Evolutionary conservation across 92 coral and sea anemone genomes (phyloP).

Genomic region (Desmophyllum pertusum): DNA sequence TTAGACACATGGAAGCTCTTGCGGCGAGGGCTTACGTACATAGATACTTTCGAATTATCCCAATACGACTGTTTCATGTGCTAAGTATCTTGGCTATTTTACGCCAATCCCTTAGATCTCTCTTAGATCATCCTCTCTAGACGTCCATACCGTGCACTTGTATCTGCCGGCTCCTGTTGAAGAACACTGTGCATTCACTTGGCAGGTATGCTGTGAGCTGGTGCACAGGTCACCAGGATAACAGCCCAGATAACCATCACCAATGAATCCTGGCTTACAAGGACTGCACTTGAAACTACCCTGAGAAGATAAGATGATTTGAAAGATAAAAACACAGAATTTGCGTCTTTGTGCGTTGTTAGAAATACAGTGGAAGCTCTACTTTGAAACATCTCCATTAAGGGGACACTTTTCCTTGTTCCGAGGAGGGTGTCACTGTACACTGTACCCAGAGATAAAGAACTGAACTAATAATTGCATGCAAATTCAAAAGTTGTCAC

Average conservation of each 20-base stretch:
- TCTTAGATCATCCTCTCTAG: no score
- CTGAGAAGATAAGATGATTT: conserved; percentile 14
- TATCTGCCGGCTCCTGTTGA: conserved; percentile 90
- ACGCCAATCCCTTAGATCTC: no score
- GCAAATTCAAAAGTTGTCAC: background rate
- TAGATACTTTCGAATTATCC: no score
- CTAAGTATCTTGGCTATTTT: no score
- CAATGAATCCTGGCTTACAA: conserved; percentile 91
- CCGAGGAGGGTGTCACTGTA: no score
- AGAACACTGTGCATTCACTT: conserved; percentile 80
- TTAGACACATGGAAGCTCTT: no score
- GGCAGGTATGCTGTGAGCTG: conserved; percentile 84
- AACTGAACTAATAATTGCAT: no score
- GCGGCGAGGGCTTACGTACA: no score
- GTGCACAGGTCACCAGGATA: conserved; percentile 93
- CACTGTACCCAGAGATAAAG: background rate
- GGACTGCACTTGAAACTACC: conserved; percentile 95
- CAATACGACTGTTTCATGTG: no score
- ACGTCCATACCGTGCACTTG: conserved; percentile 84
- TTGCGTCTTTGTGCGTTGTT: background rate
- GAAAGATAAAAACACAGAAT: background rate
- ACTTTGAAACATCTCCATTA: no score
- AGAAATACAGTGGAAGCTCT: background rate
- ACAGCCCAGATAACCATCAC: conserved; percentile 91
- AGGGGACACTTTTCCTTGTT: no score